Base-by-base conservation (phyloP, 1,140 invertebrate species). In the Ips nitidus region DNA sequence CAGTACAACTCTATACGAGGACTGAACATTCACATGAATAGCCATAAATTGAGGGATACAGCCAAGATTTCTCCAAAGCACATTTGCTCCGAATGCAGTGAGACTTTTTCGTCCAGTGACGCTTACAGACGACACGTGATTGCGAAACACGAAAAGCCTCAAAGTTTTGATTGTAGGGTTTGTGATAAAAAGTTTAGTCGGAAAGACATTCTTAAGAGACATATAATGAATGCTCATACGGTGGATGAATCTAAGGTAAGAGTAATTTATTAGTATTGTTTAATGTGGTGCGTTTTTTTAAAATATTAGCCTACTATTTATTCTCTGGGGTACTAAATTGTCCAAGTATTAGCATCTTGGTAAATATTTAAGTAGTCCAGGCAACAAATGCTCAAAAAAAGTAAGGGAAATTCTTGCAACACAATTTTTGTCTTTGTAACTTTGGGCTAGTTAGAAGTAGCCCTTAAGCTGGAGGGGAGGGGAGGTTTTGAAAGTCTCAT, bases 181-280 rank as follows among this genome's bases (percentile, higher is more conserved):
- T 81, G 80, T 62, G 72, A 75, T 52, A 80, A 79, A 57, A 71
- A 71, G 22, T 81, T 80, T 65, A 58, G 69, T 53, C 60, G 77
- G 39, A 57, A 45, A 4, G 75, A 78, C 57, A 71, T 42, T 52
- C 75, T 77, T 37, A 68, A 73, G 60, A 63, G 67, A 43, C 79
- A 78, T 70, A 66, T 74, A 37, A 45, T 60, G 4, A 65, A 53
- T 61, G 37, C 58, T 42, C 59, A 69, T 64, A 63, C 42, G 59
- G n/a, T 56, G 40, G 55, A 45, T 22, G 8, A 22, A 57, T 38
- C 3, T 22, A 42, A 58, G 39, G 68, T 70, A 64, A 58, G 58
- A 38, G 36, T 8, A 1, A 22, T 22, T 22, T 22, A 22, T 22
- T 22, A 22, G 22, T 22, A 22, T 22, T 22, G 22, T 22, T 22